These are phyloP conservation scores for Streblospio benedicti DNA, from an alignment of 1,140 invertebrate genomes.

Conservation along the genomic window DNA sequence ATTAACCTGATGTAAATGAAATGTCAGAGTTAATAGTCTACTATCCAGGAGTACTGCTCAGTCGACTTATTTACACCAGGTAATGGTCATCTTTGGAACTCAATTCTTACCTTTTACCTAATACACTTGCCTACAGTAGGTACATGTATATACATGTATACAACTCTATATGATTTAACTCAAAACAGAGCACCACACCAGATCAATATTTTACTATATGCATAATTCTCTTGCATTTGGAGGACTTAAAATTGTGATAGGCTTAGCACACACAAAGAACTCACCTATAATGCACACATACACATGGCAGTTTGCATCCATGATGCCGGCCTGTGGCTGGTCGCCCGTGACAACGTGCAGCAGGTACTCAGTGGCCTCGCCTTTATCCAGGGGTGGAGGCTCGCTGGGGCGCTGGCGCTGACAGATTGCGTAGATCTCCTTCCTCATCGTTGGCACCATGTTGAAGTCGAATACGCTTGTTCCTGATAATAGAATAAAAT, in stretches of 20 bases:
- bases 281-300: slow-evolving; percentile 10
- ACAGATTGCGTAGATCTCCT: not conserved
- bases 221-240: not conserved
- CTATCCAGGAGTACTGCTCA: too few relatives aligned
- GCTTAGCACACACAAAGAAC: not conserved
- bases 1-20: too few relatives aligned
- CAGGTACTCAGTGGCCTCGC: not conserved
- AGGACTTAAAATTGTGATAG: too few relatives aligned
- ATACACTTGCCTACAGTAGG: too few relatives aligned
- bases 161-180: too few relatives aligned
- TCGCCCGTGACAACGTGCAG: slow-evolving; percentile 1
- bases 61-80: too few relatives aligned
- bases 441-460: not conserved
- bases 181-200: too few relatives aligned
- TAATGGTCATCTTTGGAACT: too few relatives aligned
- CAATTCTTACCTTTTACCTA: too few relatives aligned
- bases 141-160: slow-evolving; percentile 1
- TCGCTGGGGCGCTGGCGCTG: not conserved
- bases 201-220: too few relatives aligned
- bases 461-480: not conserved
- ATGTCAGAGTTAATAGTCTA: too few relatives aligned
- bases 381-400: not conserved
- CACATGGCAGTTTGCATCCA: not conserved
- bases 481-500: too few relatives aligned
- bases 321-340: slow-evolving; percentile 3